These are phyloP conservation scores for Motacilla tschutschensis DNA, from an alignment of 2,113 vertebrate genomes.

Conservation along the genomic window DNA sequence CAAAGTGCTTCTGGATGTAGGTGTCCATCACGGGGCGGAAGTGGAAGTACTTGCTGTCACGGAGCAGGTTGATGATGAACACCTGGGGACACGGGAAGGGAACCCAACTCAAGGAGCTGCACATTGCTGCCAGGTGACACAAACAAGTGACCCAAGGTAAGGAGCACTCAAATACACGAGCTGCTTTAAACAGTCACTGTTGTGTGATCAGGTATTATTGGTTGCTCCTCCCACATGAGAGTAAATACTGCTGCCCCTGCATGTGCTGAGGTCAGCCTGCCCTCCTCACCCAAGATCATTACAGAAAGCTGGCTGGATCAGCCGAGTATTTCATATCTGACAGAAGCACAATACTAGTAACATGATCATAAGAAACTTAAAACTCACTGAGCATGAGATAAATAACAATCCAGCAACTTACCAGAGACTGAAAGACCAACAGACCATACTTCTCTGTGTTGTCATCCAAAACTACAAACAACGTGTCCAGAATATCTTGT, in stretches of 20 bases:
- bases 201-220: not conserved
- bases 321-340: not conserved
- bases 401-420: conserved; percentile 64
- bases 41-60: conserved; percentile 96
- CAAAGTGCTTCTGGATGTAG: conserved; percentile 98
- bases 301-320: not conserved
- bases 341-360: not conserved
- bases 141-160: not conserved
- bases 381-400: not conserved
- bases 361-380: not conserved
- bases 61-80: conserved; percentile 96
- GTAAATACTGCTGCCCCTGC: not conserved
- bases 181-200: not conserved
- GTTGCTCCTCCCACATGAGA: not conserved
- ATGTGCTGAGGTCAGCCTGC: not conserved
- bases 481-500: conserved; percentile 91
- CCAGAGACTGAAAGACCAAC: conserved; percentile 94
- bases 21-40: conserved; percentile 96
- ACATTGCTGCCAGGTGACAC: not conserved
- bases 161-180: not conserved
- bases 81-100: conserved; percentile 74
- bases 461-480: conserved; percentile 94
- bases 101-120: not conserved
- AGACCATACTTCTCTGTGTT: conserved; percentile 96
- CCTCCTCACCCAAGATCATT: not conserved